These are phyloP conservation scores for Phyto melanocephala DNA, from an alignment of 2,888 invertebrate genomes.

Conservation along the genomic window DNA sequence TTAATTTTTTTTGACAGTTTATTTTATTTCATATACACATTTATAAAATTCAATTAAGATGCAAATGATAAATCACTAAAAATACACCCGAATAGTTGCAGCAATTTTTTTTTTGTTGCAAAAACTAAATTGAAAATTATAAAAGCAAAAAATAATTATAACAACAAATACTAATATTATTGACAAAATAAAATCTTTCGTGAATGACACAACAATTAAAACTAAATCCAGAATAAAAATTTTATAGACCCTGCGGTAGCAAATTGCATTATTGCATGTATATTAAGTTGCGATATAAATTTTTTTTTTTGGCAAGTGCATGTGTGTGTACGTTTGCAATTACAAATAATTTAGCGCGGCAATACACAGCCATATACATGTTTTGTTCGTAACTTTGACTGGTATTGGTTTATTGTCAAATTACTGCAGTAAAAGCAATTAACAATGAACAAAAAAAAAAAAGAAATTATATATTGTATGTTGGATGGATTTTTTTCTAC, in stretches of 20 bases:
- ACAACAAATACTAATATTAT: not conserved
- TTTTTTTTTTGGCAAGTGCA: constrained; percentile 15
- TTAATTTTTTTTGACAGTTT: constrained; percentile 24
- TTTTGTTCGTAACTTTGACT: not conserved
- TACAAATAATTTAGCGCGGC: constrained; percentile 55
- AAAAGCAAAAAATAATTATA: too few relatives aligned
- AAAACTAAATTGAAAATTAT: constrained; percentile 8
- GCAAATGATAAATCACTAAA: constrained; percentile 46
- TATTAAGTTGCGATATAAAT: constrained; percentile 2
- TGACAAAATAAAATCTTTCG: constrained; percentile 11
- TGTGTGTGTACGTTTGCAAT: constrained; percentile 35
- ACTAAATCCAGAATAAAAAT: constrained; percentile 29
- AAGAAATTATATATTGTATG: not conserved
- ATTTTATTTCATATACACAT: constrained; percentile 13
- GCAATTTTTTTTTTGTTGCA: constrained; percentile 2
- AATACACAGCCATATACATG: not conserved
- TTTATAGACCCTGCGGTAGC: constrained; percentile 46
- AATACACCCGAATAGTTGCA: constrained; percentile 15
- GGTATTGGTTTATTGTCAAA: constrained; percentile 56
- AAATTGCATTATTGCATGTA: not conserved
- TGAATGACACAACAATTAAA: constrained; percentile 61
- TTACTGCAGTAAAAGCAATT: constrained; percentile 65
- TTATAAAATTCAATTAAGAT: constrained; percentile 53
- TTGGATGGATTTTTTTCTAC: not conserved
- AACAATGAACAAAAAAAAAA: constrained; percentile 35